Conservation (phyloP, 2,113 vertebrate genomes). For the Catharus fuscescens region DNA sequence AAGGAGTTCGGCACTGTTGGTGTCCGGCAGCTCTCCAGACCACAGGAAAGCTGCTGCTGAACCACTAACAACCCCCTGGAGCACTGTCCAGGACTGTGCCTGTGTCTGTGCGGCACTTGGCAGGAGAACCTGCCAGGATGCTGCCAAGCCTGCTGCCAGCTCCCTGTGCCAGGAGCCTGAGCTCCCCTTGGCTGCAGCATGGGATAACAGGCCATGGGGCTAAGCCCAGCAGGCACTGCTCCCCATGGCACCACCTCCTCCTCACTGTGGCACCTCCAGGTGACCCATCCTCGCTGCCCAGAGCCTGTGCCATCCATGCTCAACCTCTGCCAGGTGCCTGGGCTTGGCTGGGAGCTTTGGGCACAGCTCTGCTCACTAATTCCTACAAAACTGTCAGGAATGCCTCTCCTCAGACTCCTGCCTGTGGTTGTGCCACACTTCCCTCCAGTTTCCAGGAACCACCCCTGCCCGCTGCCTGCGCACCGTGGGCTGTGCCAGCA, state of each 20-base stretch:
- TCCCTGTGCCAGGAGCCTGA: neutral
- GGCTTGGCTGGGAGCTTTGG: neutral
- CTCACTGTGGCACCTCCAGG: neutral
- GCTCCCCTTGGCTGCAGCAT: neutral
- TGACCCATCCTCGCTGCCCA: neutral
- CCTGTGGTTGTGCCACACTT: neutral
- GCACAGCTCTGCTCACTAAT: neutral
- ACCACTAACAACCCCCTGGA: neutral
- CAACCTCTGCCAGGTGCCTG: neutral
- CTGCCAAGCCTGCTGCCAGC: neutral
- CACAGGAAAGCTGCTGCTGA: neutral
- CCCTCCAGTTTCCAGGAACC: neutral
- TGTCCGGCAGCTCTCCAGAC: neutral
- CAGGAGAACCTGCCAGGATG: neutral
- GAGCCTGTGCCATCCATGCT: neutral
- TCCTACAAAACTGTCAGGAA: neutral
- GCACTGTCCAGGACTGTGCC: neutral
- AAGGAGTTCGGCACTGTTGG: neutral
- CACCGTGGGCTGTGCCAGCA: neutral
- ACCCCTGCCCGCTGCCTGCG: neutral
- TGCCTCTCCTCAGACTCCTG: neutral
- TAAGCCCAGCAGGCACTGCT: accelerated
- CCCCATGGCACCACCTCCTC: neutral
- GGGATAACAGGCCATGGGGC: accelerated
- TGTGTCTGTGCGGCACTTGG: accelerated